Base-by-base conservation (phyloP, 2,888 invertebrate genomes). In the Drosophila trichaetosa region DNA sequence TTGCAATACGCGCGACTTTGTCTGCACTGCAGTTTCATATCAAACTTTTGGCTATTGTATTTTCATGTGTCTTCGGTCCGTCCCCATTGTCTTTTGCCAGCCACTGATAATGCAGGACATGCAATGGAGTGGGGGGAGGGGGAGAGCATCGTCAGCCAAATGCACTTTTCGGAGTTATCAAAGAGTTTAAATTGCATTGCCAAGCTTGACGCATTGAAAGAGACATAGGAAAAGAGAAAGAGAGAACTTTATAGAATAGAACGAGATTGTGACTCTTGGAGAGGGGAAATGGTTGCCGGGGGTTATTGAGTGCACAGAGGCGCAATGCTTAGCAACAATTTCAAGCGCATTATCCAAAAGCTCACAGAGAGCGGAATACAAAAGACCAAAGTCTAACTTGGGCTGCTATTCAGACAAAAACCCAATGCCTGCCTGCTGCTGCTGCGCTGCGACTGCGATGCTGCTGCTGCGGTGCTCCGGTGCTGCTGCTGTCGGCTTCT, bases 131-230 rank as follows among this genome's bases (percentile, higher is more conserved):
- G 46, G 13, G 49, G 16, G 6, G 34, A 0, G 10, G 53, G 38
- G 21, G 42, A 42, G 33, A 57, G 81, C 86, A 71, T 79, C 87
- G 83, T 79, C 83, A 87, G 80, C 85, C 88, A 89, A 89, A 87
- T 86, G 85, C 89, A 87, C 89, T 90, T 90, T 86, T 78, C 70
- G 68, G 83, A 87, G 87, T 86, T 87, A 90, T 88, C 87, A 90
- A 90, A 90, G 87, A 87, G 89, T 87, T 89, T 89, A 87, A 87
- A 87, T 87, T 90, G 90, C 90, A 85, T 87, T 87, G 80, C 89
- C 76, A 80, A 76, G 76, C 85, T 73, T 71, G 79, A 65, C 74
- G 73, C 65, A 65, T 46, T 52, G 68, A 57, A 38, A 57, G 36
- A 54, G 34, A 1, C 31, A n/a, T 16, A 36, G 34, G 24, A n/a